Percentiles rank a stretch among this genome's conserved stretches.
Conservation (phyloP, 2,797 vertebrate genomes). For the Microcaecilia unicolor region DNA sequence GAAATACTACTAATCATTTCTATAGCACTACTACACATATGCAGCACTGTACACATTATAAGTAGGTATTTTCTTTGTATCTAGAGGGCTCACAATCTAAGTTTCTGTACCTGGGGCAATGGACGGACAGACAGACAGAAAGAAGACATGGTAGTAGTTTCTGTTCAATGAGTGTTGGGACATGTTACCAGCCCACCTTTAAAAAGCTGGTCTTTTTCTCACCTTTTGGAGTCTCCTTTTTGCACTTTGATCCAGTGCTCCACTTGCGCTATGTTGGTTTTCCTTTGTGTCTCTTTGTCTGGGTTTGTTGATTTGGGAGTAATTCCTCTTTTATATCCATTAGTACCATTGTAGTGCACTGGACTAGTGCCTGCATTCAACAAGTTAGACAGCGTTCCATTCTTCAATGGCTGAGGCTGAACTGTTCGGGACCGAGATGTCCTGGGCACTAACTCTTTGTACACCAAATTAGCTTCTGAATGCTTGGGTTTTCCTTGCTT, state of each 20-base stretch:
- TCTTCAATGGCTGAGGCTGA: constrained; percentile 56
- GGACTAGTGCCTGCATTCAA: constrained; percentile 47
- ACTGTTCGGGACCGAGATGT: constrained; percentile 34
- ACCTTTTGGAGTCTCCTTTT: constrained; percentile 74
- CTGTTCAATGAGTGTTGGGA: too few species aligned
- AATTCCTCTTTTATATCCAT: constrained; percentile 64
- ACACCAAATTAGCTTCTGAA: constrained; percentile 58
- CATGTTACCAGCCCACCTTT: too few species aligned
- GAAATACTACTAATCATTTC: too few species aligned
- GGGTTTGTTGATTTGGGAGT: constrained; percentile 50
- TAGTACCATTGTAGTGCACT: constrained; percentile 76
- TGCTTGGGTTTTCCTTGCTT: constrained; percentile 54
- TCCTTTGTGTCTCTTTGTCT: constrained; percentile 82
- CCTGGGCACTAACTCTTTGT: constrained; percentile 49
- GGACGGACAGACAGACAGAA: too few species aligned
- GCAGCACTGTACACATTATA: too few species aligned
- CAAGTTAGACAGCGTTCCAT: constrained; percentile 51
- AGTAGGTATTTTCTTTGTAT: too few species aligned
- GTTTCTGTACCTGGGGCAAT: too few species aligned
- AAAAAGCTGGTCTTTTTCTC: too few species aligned
- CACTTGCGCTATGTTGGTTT: constrained; percentile 79
- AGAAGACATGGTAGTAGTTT: too few species aligned
- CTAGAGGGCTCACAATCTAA: too few species aligned
- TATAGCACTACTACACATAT: too few species aligned
- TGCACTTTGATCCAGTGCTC: constrained; percentile 92